Conservation (phyloP, 2,797 vertebrate genomes). For the Rhabdophis nuchalis region DNA sequence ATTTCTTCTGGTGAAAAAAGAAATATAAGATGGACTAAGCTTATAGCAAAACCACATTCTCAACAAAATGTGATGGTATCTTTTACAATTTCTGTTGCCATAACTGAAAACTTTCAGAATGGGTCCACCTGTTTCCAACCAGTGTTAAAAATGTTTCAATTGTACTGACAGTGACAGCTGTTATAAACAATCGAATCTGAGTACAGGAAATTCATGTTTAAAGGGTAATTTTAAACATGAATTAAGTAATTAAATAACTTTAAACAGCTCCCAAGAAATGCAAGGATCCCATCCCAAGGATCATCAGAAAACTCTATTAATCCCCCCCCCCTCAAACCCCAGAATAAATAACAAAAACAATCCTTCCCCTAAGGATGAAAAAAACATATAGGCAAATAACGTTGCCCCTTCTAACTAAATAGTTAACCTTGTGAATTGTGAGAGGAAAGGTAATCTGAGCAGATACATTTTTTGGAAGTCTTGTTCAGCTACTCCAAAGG, state of each 20-base stretch:
- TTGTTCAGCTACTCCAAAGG: background rate
- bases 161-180: conserved; percentile 75
- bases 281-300: background rate
- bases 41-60: conserved; percentile 38
- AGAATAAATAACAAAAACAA: background rate
- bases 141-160: conserved; percentile 67
- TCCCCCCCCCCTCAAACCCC: too few relatives aligned
- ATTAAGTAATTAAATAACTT: background rate
- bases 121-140: conserved; percentile 72
- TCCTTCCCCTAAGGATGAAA: background rate
- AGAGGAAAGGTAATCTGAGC: background rate
- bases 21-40: background rate
- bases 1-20: background rate
- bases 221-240: background rate
- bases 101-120: conserved; percentile 55
- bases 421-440: background rate
- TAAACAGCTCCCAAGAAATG: background rate
- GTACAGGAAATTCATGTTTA: conserved; percentile 36
- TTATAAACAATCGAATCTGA: conserved; percentile 63
- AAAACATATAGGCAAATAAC: background rate
- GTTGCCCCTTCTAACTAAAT: background rate
- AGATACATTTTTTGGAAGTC: background rate
- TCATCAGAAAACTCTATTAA: background rate
- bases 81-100: conserved; percentile 54
- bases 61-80: conserved; percentile 65